Evolutionary conservation across 2,888 invertebrate species (phyloP), one percentile per base, ranked within the genome.

Genomic region (Lasioglossum calceatum): DNA sequence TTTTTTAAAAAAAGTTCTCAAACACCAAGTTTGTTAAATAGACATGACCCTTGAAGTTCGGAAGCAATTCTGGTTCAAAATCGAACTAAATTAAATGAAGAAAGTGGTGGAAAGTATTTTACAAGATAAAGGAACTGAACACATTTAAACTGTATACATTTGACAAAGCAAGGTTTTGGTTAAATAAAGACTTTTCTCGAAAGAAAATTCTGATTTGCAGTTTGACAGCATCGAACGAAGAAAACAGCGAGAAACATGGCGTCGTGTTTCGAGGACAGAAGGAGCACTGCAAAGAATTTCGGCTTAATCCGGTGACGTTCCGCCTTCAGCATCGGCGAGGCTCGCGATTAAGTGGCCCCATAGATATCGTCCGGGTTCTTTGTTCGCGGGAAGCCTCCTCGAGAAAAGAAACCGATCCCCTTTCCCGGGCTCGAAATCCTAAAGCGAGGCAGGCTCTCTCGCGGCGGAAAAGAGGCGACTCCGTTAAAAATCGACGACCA

Each of bases 311-410:
- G 58, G 70, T 72, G 76, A 81, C 79, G 79, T 61, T 87, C 71
- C 14, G 39, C 64, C 54, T 84, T 77, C 64, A 70, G 44, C 84
- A 81, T 87, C 82, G 77, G 4, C 74, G 84, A 79, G 85, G 88
- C 82, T 82, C 85, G 88, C 88, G 87, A 88, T 87, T 87, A 87
- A 87, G 78, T 73, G 70, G 71, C 71, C 70, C 85, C 78, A 87
- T 82, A 71, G 82, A 23, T n/a, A 50, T 82, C 70, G 78, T 70
- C 50, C 71, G 61, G 79, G 72, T 58, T 36, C 84, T 85, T 87
- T 82, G 80, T 87, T 79, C 82, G 80, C n/a, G 67, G 50, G 79
- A 73, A 67, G 44, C 64, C 67, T 79, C n/a, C 61, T 14, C 32
- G 47, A 80, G 50, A 77, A 84, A 82, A 85, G 82, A 80, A 79